phyloP scores from a whole-genome alignment of 35 echinoderm and acorn worm species.

The Amphiura filiformis region DNA sequence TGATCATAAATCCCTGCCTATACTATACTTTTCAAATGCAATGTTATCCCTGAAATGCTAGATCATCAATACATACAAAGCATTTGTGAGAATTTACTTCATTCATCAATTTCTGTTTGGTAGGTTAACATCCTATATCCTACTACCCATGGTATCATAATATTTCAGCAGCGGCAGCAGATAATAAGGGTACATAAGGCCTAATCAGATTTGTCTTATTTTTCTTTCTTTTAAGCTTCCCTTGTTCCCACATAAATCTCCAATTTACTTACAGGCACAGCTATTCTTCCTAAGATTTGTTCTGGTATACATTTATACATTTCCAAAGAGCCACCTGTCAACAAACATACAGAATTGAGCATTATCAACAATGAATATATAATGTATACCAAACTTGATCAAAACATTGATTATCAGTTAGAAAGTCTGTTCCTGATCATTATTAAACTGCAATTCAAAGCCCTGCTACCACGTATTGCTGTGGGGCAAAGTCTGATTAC shows the following conservation, averaged over 20 bases:
- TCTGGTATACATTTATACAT: conserved; percentile 95
- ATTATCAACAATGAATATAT: too few species aligned
- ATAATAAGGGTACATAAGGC: too few species aligned
- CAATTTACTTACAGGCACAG: conserved; percentile 73
- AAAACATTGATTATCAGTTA: too few species aligned
- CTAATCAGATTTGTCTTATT: not conserved
- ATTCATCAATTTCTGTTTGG: not conserved
- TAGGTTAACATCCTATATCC: not conserved
- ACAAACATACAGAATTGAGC: too few species aligned
- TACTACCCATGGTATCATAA: not conserved
- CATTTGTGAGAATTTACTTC: not conserved
- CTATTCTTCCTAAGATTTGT: conserved; percentile 78
- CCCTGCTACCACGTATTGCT: too few species aligned
- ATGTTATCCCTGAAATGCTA: not conserved
- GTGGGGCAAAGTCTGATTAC: too few species aligned
- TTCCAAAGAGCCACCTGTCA: conserved; percentile 92
- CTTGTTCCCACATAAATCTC: not conserved
- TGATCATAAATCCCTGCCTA: not conserved
- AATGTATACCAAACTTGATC: too few species aligned
- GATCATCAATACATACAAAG: not conserved
- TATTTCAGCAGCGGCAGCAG: too few species aligned
- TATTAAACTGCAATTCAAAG: too few species aligned
- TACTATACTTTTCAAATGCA: not conserved
- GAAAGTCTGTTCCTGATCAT: too few species aligned
- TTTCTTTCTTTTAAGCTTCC: not conserved